Percentiles rank a stretch among this genome's conserved stretches.
Evolutionary conservation across 1,140 invertebrate genomes (phyloP).

Genomic region (Papilio glaucus): DNA sequence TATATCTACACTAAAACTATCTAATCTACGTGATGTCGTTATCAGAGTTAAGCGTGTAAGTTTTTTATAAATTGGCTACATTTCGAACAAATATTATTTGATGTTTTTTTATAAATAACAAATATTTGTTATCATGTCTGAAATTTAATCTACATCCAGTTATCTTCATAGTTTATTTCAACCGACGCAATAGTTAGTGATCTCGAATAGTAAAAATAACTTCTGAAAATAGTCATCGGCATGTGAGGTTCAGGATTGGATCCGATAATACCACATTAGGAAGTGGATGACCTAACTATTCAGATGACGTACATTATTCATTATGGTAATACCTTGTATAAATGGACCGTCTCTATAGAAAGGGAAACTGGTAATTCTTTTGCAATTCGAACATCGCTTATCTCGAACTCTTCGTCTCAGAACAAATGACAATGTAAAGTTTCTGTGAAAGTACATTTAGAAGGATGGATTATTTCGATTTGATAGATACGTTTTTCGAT

Average conservation of each 20-base stretch:
- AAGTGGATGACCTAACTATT: not conserved
- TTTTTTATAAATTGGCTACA: too few species aligned
- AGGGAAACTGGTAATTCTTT: not conserved
- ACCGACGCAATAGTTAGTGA: not conserved
- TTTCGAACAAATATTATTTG: too few species aligned
- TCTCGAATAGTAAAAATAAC: not conserved
- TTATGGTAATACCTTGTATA: constrained; percentile 1
- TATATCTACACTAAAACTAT: too few species aligned
- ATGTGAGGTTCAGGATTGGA: not conserved
- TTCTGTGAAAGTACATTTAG: too few species aligned
- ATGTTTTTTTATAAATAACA: too few species aligned
- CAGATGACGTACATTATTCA: not conserved
- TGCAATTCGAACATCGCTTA: not conserved
- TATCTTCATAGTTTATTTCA: too few species aligned
- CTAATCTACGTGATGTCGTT: too few species aligned
- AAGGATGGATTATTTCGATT: too few species aligned
- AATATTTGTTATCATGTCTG: too few species aligned
- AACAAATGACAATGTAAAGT: not conserved
- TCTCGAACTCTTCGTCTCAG: not conserved
- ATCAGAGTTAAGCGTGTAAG: too few species aligned
- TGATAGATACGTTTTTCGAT: too few species aligned
- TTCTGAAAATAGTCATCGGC: not conserved
- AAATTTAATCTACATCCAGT: not conserved
- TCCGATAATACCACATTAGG: not conserved
- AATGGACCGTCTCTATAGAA: not conserved